Base-by-base conservation (phyloP, 2,113 vertebrate species). In the Rhinogobius similis region DNA sequence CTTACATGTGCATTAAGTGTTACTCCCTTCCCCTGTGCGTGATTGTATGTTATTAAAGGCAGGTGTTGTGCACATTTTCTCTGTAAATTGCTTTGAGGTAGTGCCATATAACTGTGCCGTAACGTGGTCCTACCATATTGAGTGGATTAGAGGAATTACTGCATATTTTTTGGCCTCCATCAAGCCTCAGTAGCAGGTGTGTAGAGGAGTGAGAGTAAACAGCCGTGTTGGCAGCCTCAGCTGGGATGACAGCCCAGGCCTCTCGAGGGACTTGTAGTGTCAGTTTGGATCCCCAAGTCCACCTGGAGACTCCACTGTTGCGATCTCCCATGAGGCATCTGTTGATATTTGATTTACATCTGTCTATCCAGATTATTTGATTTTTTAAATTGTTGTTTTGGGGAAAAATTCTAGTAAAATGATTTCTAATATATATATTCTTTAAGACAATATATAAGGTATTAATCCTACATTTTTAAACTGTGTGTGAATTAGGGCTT, bases 151-250 rank as follows among this genome's bases (percentile, higher is more conserved):
- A 67, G 85, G 84, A 89, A 90, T 92, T 92, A 89, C 70, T 72
- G 72, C 78, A 81, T 87, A 77, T 85, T 83, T 74, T 82, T 78
- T 76, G 79, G 81, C 79, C 85, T 70, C 48, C 44, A 48, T 72
- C 81, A 71, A 78, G 86, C 90, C 87, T 86, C 81, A 38, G 82
- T 84, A 85, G 91, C 92, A 93, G 92, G 87, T 92, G 92, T 85
- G 82, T 81, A 81, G 72, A 80, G 73, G 78, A 83, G 84, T 55
- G 65, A 78, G 72, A 75, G 86, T 91, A 92, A 92, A 92, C 90
- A 92, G 78, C 81, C 86, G 86, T 77, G 75, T 75, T 91, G 89
- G 91, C 90, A 73, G 68, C 65, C 76, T 89, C 86, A 88, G 76
- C 82, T 88, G 83, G 85, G 79, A 87, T 89, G 89, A 89, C 87